Percentiles rank a stretch among this genome's conserved stretches.
These are phyloP conservation scores for Sebastes iracundus DNA, from an alignment of 2,797 vertebrate species.

Conservation along the genomic window DNA sequence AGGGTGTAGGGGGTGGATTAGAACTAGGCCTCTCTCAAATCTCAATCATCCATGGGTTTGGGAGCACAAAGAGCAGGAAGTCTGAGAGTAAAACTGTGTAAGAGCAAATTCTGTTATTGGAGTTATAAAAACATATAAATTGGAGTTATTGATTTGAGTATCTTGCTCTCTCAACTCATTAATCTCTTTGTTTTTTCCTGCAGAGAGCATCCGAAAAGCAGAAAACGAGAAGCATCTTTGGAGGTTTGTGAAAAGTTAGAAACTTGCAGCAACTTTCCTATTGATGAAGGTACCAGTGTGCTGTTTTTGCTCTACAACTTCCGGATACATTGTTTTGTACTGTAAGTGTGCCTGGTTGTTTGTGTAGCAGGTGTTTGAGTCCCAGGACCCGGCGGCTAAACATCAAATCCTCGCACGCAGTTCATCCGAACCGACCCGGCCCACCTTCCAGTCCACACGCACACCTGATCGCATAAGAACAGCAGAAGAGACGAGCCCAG, in stretches of 20 bases:
- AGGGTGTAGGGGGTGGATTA: no score
- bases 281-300: not conserved
- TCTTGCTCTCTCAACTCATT: not conserved
- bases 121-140: not conserved
- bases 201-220: constrained; percentile 61
- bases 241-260: constrained; percentile 56
- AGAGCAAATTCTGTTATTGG: no score
- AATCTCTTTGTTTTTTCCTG: constrained; percentile 39
- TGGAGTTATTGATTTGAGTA: not conserved
- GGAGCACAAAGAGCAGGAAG: not conserved
- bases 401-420: constrained; percentile 31
- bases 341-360: not conserved
- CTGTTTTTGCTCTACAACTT: not conserved
- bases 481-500: not conserved
- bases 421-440: constrained; percentile 38
- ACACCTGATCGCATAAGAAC: not conserved
- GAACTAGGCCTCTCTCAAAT: not conserved
- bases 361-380: constrained; percentile 28
- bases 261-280: not conserved
- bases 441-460: not conserved
- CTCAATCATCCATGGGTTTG: not conserved
- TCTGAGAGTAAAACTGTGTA: not conserved
- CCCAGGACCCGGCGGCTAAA: not conserved
- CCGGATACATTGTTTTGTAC: not conserved
- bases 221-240: constrained; percentile 63